Evolutionary conservation across 2,888 invertebrate species (phyloP), one percentile per base, ranked within the genome.

Genomic region (Tuta absoluta): DNA sequence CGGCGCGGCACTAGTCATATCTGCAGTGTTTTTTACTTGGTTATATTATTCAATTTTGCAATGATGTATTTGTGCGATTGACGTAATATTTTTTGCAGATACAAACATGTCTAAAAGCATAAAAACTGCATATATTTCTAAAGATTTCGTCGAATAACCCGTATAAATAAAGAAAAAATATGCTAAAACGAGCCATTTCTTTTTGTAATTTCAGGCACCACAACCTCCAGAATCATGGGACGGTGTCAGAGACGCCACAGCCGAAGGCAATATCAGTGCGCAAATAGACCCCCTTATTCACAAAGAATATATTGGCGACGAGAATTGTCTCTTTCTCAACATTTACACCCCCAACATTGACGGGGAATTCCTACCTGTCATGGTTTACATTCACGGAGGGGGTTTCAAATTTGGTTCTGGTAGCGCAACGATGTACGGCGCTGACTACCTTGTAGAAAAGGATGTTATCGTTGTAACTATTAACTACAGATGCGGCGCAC

Each of bases 241-340:
- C 0, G 94, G 93, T 0, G 83, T 93, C 1, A 89, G 93, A 63
- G 93, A 93, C 61, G 95, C 95, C 0, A 93, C 93, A 0, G 85
- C 93, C 1, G 95, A 94, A 77, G 92, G 93, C 2, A 92, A 93
- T 37, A 88, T 93, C 0, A 93, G 93, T 69, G 93, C 94, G 0
- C 95, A 95, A 79, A 75, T 92, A 0, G 92, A 93, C 66, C 72
- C 76, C 0, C 73, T 87, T 14, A 71, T 80, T n/a, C 73, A 84
- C 65, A 88, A 91, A 59, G 72, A 83, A 3, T 90, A 90, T 66
- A 74, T 83, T 0, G 94, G 94, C 0, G 87, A 83, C 62, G 95
- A 95, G 71, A 95, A 95, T 80, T 95, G 95, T 71, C 89, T 95
- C 0, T 95, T 94, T 77, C 85, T 95, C 1, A 95, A 95, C 77